Evolutionary conservation across 2,888 invertebrate genomes (phyloP).

Genomic region (Parascotia fuliginaria): DNA sequence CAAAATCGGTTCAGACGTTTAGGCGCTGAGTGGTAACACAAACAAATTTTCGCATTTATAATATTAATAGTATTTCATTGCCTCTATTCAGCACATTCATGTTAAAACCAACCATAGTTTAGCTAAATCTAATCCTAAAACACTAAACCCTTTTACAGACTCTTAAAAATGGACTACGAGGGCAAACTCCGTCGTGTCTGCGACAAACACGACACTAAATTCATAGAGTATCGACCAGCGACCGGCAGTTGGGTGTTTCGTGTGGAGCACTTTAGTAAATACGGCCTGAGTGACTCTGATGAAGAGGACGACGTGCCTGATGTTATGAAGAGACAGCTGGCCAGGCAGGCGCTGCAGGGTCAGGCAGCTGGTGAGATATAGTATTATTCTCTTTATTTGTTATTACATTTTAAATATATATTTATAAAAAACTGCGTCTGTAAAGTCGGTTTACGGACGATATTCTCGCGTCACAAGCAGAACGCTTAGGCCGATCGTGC

Average conservation of each 20-base stretch:
- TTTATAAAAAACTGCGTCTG: too few species aligned
- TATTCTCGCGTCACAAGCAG: too few species aligned
- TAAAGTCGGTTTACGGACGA: too few species aligned
- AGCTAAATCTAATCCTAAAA: background rate
- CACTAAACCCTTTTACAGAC: conserved; percentile 52
- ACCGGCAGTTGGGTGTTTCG: conserved; percentile 99
- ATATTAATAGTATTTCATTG: too few species aligned
- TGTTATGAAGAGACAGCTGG: conserved; percentile 61
- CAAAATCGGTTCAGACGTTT: too few species aligned
- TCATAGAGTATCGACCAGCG: conserved; percentile 97
- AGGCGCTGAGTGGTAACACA: too few species aligned
- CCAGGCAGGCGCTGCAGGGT: conserved; percentile 59
- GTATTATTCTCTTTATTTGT: too few species aligned
- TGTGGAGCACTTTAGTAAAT: conserved; percentile 97
- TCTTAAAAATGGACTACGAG: conserved; percentile 93
- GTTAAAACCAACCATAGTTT: too few species aligned
- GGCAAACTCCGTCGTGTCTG: conserved; percentile 93
- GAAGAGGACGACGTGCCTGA: conserved; percentile 89
- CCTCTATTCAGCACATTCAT: too few species aligned
- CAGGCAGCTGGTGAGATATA: background rate
- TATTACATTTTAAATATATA: too few species aligned
- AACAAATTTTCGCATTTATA: too few species aligned
- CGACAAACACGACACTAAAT: conserved; percentile 94
- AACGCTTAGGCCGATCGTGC: too few species aligned
- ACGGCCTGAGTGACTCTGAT: conserved; percentile 95